Conservation (phyloP, 2,113 vertebrate genomes). For the Herpetotheres cachinnans region DNA sequence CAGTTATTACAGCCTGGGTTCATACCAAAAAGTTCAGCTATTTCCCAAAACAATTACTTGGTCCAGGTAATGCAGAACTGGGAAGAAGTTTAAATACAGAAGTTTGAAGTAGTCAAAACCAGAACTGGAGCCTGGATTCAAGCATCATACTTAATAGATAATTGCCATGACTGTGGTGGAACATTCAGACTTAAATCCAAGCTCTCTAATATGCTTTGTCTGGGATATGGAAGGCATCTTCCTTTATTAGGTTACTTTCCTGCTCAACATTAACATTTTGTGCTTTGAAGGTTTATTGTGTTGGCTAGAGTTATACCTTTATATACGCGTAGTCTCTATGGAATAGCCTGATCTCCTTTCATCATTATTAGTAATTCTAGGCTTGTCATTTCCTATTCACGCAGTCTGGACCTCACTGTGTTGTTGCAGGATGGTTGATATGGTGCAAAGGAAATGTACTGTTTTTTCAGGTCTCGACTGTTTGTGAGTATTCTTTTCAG, state of each 20-base stretch:
- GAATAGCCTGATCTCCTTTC: slow-evolving; percentile 16
- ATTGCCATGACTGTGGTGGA: slow-evolving; percentile 31
- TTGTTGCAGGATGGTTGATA: slow-evolving; percentile 25
- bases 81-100: neutral
- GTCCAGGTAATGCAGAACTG: neutral
- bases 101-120: neutral
- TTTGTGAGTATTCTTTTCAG: slow-evolving; percentile 38
- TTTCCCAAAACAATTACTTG: neutral
- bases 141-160: slow-evolving; percentile 5
- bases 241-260: slow-evolving; percentile 63
- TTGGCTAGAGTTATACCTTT: slow-evolving; percentile 51
- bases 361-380: neutral
- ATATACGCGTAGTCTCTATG: neutral
- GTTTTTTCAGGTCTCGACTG: slow-evolving; percentile 53
- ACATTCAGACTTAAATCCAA: slow-evolving; percentile 34
- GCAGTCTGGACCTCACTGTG: neutral
- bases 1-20: neutral
- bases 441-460: slow-evolving; percentile 50
- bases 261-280: slow-evolving; percentile 16
- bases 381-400: slow-evolving; percentile 37
- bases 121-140: neutral
- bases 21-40: neutral
- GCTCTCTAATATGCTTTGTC: slow-evolving; percentile 44
- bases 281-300: slow-evolving; percentile 61
- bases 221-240: slow-evolving; percentile 48